phyloP scores from a whole-genome alignment of 2,888 invertebrate species.

The Neria commutata region DNA sequence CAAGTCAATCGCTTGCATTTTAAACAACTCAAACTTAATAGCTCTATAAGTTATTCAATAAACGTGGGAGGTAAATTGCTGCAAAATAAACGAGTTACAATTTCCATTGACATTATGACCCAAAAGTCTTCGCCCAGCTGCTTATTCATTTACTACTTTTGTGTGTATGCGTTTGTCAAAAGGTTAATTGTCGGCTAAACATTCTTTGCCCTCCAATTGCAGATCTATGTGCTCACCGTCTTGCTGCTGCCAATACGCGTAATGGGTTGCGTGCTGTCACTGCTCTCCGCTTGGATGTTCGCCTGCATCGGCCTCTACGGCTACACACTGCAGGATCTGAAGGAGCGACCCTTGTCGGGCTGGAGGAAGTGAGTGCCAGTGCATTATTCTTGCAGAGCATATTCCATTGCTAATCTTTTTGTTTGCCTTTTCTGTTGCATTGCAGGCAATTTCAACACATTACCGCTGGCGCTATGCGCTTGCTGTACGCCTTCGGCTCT shows the following conservation, averaged over 20 bases:
- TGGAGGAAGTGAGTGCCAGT: constrained; percentile 81
- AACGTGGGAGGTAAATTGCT: no score
- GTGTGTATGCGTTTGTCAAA: no score
- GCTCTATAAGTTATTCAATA: no score
- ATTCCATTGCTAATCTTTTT: background rate
- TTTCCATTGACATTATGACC: no score
- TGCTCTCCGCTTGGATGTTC: constrained; percentile 83
- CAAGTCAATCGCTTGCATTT: no score
- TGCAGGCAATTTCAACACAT: constrained; percentile 69
- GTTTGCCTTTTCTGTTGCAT: no score
- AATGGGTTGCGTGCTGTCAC: constrained; percentile 74
- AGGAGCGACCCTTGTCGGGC: constrained; percentile 78
- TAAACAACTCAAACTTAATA: no score
- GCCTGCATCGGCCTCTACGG: constrained; percentile 84
- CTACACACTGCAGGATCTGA: constrained; percentile 78
- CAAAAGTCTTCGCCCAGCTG: no score
- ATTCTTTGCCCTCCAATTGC: no score
- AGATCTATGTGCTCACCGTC: constrained; percentile 87
- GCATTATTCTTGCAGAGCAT: background rate
- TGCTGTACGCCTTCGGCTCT: constrained; percentile 80
- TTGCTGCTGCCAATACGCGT: constrained; percentile 83
- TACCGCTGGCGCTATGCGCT: constrained; percentile 73
- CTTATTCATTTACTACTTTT: no score
- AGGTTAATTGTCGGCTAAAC: no score
- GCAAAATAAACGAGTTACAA: no score